Conservation (phyloP, 2,797 vertebrate genomes). For the Peromyscus aztecus region DNA sequence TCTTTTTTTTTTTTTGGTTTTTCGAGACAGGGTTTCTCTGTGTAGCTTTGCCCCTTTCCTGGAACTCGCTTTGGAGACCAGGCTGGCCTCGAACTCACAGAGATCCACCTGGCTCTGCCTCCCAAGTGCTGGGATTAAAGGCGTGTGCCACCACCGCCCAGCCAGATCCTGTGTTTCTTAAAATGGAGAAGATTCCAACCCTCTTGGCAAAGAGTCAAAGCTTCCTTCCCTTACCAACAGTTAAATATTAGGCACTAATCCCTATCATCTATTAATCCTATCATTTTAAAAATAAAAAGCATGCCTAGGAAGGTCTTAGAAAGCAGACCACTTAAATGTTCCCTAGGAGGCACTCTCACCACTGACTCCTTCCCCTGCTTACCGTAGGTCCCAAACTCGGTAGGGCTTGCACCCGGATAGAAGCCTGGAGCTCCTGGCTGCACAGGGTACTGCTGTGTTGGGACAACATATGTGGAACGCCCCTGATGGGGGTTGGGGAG, state of each 20-base stretch:
- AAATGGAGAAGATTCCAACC: background rate
- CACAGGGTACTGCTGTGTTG: conserved; percentile 96
- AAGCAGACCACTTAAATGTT: background rate
- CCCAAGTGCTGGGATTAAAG: background rate
- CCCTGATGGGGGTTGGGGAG: conserved; percentile 81
- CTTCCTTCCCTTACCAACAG: conserved; percentile 60
- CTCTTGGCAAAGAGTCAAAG: conserved; percentile 34
- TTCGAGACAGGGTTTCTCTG: too few relatives aligned
- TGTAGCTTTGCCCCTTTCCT: too few relatives aligned
- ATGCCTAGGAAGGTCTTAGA: background rate
- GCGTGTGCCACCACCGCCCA: too few relatives aligned
- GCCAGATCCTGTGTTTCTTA: background rate
- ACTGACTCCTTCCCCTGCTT: conserved; percentile 86
- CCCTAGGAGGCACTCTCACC: background rate
- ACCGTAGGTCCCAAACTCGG: conserved; percentile 96
- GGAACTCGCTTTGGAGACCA: background rate
- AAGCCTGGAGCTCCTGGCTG: conserved; percentile 94
- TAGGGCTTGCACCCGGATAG: conserved; percentile 95
- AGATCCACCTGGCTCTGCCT: background rate
- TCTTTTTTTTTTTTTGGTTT: too few relatives aligned
- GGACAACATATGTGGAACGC: conserved; percentile 95
- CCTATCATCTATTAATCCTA: conserved; percentile 63
- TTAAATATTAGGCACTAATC: conserved; percentile 52
- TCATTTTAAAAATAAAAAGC: conserved; percentile 56
- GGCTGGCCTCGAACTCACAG: background rate